Base-by-base conservation (phyloP, 2,113 vertebrate genomes). In the Cephalopterus ornatus region DNA sequence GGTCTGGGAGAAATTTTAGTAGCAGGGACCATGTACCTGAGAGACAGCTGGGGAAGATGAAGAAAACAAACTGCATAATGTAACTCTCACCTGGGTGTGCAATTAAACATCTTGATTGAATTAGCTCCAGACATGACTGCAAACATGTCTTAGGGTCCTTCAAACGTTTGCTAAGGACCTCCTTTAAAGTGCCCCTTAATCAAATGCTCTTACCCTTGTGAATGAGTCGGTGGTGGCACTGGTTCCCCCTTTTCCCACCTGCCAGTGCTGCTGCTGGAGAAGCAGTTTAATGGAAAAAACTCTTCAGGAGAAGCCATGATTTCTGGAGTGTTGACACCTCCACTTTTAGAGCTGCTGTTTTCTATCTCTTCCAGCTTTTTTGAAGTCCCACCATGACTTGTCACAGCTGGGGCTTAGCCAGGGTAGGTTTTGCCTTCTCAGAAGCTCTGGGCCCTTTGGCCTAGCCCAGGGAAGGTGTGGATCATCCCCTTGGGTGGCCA, bases 91-190 rank as follows among this genome's bases (percentile, higher is more conserved):
- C 56, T 89, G 35, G 30, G n/a, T 89, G 32, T 78, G 41, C 56
- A 89, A 53, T 92, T 89, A 95, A 91, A 89, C 35, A 59, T 63
- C 74, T 89, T 84, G 65, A 91, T 86, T 78, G 24, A 92, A 84
- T 75, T 71, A 44, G 27, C 70, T 86, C 21, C 73, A 92, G 53
- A 71, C 87, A 52, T 59, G 46, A 81, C 67, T 89, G 68, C 83
- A 94, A 84, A 89, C 65, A n/a, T 52, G 4, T 39, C 46, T 44
- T 50, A 71, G 47, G 16, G 59, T 68, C 76, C 68, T 95, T 92
- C 68, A 81, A 0, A 33, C 85, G 39, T 77, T 75, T 76, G 35
- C 23, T 39, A 67, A 92, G 83, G 35, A 47, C 42, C 67, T 91
- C 22, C 68, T 81, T 47, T 63, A 7, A 92, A 89, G 86, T 84